Evolutionary conservation across 2,113 vertebrate species (phyloP), one percentile per base, ranked within the genome.

Genomic region (Tonatia bakeri): DNA sequence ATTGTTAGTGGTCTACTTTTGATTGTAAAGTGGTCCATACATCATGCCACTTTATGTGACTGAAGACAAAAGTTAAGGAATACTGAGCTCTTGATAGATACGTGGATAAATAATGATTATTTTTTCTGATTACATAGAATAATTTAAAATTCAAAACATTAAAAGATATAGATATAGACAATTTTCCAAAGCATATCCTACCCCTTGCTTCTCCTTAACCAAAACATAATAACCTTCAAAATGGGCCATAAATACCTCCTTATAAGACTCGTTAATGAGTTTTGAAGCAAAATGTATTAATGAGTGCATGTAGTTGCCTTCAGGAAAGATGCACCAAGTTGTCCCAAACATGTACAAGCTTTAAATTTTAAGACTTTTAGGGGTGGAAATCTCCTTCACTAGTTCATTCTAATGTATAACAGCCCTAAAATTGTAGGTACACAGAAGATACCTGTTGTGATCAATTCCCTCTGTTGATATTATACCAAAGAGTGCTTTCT

Each of bases 341-440:
- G 33, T 93, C 19, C 50, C 10, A 89, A 95, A 56, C 26, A 36
- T 85, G 26, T 81, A 52, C n/a, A 80, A 26, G 52, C 12, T 87
- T 94, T 96, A 95, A 83, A 75, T 81, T 84, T 69, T 85, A 82
- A 65, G 36, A 80, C 6, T 61, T 64, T 77, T 94, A 91, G 47
- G 52, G 33, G 77, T 16, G 7, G 56, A 87, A 1, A 85, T 85
- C 13, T 87, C 15, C 52, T 92, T 36, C n/a, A 31, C 28, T 77
- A 87, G 85, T 50, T 24, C 20, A 88, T 91, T 90, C 94, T 89
- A 87, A 82, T 88, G 36, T 82, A 95, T 86, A 83, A 83, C 94
- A 38, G 0, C 22, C 28, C 24, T 93, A 94, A 94, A 95, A 95
- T 82, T 61, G 3, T 28, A 89, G 33, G 24, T 15, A 61, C 10